Evolutionary conservation across 2,113 vertebrate species (phyloP).

Genomic region (Salvator merianae): DNA sequence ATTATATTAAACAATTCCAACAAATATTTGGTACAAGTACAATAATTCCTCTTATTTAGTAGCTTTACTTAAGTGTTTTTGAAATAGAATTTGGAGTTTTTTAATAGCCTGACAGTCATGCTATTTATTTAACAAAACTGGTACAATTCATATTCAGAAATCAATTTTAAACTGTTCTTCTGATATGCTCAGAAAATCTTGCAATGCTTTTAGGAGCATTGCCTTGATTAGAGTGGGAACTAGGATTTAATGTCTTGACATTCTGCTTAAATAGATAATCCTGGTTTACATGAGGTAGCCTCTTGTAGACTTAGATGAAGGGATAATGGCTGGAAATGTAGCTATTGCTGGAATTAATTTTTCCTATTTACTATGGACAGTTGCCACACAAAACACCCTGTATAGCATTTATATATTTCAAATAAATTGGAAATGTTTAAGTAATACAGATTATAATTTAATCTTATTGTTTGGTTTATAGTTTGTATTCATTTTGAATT

Average conservation of each 20-base stretch:
- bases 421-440: conserved; percentile 28
- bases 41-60: not conserved
- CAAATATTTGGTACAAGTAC: not conserved
- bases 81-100: not conserved
- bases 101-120: not conserved
- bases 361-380: not conserved
- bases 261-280: conserved; percentile 13
- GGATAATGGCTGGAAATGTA: conserved; percentile 14
- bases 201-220: conserved; percentile 3
- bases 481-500: not conserved
- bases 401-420: not conserved
- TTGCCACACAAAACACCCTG: conserved; percentile 23
- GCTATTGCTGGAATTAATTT: not conserved
- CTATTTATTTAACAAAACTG: not conserved
- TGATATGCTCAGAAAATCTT: not conserved
- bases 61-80: not conserved
- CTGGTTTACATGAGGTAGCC: conserved; percentile 11
- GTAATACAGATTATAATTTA: not conserved
- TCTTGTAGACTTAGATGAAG: not conserved
- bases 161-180: not conserved
- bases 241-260: conserved; percentile 29
- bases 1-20: not conserved
- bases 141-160: not conserved
- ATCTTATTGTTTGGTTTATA: not conserved
- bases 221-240: not conserved